Conservation (phyloP, 2,888 invertebrate genomes). For the Ceriagrion tenellum region DNA sequence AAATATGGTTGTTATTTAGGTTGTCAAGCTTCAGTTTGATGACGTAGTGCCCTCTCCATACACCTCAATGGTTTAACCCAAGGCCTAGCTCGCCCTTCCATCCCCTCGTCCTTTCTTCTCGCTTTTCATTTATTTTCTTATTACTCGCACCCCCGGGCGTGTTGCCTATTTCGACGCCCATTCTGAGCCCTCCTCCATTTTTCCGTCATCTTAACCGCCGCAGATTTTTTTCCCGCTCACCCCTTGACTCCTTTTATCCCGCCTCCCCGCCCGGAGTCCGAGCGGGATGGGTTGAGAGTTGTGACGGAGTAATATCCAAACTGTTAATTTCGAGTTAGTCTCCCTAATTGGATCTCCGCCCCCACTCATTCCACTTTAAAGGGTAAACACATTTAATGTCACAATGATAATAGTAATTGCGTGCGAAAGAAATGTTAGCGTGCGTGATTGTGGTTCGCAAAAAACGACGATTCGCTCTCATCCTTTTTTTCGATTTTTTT, state of each 20-base stretch:
- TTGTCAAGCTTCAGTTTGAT: no score
- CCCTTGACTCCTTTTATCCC: neutral
- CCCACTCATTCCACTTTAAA: neutral
- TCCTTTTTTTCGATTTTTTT: no score
- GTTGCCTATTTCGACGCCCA: neutral
- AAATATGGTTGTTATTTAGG: no score
- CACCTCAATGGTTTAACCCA: neutral
- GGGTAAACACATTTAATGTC: slow-evolving; percentile 1
- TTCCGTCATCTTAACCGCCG: neutral
- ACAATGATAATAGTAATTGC: neutral
- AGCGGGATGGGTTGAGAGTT: neutral
- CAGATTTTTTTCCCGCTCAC: no score
- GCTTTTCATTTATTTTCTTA: neutral
- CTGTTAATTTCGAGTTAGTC: neutral
- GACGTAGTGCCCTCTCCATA: no score
- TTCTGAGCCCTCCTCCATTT: neutral
- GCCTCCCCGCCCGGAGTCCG: neutral
- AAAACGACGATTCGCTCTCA: neutral
- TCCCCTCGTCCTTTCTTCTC: neutral
- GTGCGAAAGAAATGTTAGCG: neutral
- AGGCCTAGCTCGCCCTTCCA: neutral
- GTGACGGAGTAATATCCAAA: neutral
- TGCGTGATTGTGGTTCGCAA: neutral
- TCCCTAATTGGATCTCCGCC: neutral
- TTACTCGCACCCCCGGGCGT: neutral